Conservation (phyloP, 2,797 vertebrate genomes). For the Poecilia gillii region DNA sequence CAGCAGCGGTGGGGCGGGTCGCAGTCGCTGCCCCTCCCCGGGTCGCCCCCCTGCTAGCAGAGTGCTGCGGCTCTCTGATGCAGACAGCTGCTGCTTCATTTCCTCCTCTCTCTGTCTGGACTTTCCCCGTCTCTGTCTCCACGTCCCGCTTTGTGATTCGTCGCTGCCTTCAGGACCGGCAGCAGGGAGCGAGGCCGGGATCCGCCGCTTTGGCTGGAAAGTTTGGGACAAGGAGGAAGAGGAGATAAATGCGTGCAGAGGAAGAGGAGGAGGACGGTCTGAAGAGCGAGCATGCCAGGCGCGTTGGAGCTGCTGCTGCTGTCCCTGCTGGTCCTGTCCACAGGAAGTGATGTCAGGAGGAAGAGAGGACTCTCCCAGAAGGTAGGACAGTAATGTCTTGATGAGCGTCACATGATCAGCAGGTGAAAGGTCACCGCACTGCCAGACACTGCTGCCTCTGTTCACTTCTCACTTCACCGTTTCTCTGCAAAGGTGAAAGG, state of each 20-base stretch:
- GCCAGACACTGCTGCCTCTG: constrained; percentile 36
- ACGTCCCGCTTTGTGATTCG: constrained; percentile 47
- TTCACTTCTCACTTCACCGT: constrained; percentile 49
- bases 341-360: constrained; percentile 69
- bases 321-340: constrained; percentile 73
- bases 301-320: constrained; percentile 69
- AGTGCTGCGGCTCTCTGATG: constrained; percentile 64
- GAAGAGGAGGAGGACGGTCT: constrained; percentile 25
- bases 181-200: constrained; percentile 51
- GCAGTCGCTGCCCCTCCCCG: constrained; percentile 44
- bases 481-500: constrained; percentile 58
- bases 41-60: constrained; percentile 50
- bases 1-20: constrained; percentile 59
- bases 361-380: constrained; percentile 82
- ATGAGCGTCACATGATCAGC: neutral
- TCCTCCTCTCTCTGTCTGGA: constrained; percentile 46
- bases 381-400: constrained; percentile 63
- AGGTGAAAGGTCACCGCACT: constrained; percentile 41
- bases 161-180: constrained; percentile 48
- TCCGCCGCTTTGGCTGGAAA: constrained; percentile 40
- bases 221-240: constrained; percentile 12
- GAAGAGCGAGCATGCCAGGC: constrained; percentile 62
- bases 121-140: constrained; percentile 35
- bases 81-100: constrained; percentile 56
- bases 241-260: constrained; percentile 33